A percentile compares a stretch with the other conserved stretches of the same genome.
phyloP scores from a whole-genome alignment of 2,113 vertebrate genomes.

The Oriolus oriolus region DNA sequence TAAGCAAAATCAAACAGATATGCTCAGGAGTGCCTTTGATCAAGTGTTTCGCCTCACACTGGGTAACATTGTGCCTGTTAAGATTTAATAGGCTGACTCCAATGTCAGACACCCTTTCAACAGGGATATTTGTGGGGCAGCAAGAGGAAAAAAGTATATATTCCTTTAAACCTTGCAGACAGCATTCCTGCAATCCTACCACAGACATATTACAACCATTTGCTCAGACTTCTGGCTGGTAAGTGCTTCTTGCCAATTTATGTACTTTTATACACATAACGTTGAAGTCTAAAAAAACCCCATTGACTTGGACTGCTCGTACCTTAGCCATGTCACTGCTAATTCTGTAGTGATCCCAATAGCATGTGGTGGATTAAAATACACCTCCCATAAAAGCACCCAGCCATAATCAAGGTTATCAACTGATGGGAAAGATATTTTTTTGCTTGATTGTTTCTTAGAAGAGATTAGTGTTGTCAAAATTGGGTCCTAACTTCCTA shows the following conservation, averaged over 20 bases:
- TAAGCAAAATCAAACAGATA: not conserved
- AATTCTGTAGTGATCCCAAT: not conserved
- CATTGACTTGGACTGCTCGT: not conserved
- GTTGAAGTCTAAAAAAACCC: not conserved
- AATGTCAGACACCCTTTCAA: not conserved
- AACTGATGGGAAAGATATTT: not conserved
- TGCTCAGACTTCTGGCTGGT: not conserved
- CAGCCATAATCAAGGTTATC: not conserved
- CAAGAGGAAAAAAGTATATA: not conserved
- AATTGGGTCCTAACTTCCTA: not conserved
- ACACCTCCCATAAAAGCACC: not conserved
- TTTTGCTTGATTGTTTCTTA: not conserved
- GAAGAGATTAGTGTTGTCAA: not conserved
- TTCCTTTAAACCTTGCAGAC: not conserved
- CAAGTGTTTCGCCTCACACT: not conserved
- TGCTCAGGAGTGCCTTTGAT: not conserved
- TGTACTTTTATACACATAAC: not conserved
- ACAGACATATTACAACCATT: not conserved
- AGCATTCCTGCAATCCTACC: not conserved
- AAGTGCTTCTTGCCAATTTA: not conserved
- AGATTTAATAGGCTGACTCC: not conserved
- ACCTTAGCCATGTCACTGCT: not conserved
- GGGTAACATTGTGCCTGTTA: not conserved
- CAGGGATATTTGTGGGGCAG: not conserved
- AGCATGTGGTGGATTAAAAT: not conserved